phyloP scores from a whole-genome alignment of 2,888 invertebrate genomes.

The Elysia crispata region DNA sequence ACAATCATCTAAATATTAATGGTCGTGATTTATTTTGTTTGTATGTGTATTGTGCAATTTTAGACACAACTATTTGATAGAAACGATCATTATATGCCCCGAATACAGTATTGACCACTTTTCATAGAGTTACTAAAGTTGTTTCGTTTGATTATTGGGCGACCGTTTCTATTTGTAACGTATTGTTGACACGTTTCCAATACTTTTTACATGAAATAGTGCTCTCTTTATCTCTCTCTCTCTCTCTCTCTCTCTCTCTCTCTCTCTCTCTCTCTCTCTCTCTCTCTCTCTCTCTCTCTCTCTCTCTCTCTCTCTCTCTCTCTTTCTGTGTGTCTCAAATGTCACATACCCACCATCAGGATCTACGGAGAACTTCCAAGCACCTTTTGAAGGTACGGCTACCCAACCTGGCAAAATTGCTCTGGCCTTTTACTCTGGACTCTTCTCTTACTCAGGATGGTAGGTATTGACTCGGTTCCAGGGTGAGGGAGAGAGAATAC shows the following conservation, averaged over 20 bases:
- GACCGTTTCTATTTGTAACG: too few relatives aligned
- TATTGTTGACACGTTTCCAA: not conserved
- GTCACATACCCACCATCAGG: constrained; percentile 78
- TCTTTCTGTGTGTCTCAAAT: constrained; percentile 34
- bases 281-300: constrained; percentile 29
- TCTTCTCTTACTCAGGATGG: constrained; percentile 78
- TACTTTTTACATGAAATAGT: not conserved
- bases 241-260: constrained; percentile 25
- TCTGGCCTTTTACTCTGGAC: constrained; percentile 75
- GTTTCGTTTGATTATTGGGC: too few relatives aligned
- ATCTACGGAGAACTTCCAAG: constrained; percentile 81
- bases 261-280: constrained; percentile 32
- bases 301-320: constrained; percentile 36
- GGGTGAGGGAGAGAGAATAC: too few relatives aligned
- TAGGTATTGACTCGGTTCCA: constrained; percentile 53
- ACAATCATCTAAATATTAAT: too few relatives aligned
- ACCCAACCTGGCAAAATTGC: constrained; percentile 70
- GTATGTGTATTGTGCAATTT: too few relatives aligned
- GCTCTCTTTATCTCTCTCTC: not conserved
- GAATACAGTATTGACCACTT: too few relatives aligned
- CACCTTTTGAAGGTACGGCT: constrained; percentile 64
- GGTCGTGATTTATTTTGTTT: too few relatives aligned
- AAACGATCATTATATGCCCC: too few relatives aligned
- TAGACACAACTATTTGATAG: too few relatives aligned
- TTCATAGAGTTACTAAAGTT: too few relatives aligned